Evolutionary conservation across 2,797 vertebrate genomes (phyloP), one percentile per base, ranked within the genome.

Genomic region (Caiman crocodilus): DNA sequence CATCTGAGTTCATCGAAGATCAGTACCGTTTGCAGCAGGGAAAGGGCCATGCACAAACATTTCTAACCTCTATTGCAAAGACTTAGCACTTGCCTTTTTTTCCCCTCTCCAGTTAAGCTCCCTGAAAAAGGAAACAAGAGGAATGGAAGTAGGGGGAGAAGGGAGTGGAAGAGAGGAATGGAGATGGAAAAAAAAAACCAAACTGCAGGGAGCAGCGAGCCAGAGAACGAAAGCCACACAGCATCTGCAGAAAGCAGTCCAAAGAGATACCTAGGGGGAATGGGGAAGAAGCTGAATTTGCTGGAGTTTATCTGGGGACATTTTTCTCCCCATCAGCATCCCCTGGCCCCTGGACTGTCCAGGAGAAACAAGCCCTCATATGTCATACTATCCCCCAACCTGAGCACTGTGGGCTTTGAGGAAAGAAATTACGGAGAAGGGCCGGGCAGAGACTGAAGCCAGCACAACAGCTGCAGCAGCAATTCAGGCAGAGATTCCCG

Each of bases 1-100:
- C 59, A 59, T 20, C 95, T 91, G 81, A 89, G 93, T 94, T 94
- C 85, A 93, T 79, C 79, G 50, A 81, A 77, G 82, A 88, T 80
- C 14, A 85, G 21, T 81, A 61, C 75, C 89, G 87, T 94, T 91
- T 94, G 76, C 87, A 85, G 79, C 16, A 50, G 26, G 25, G 59
- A 93, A 94, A 95, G 60, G 76, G 80, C 73, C 4, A 90, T 60
- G 26, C 28, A 67, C 20, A 88, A 87, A 84, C 82, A 92, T 93
- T 94, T 85, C 86, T 94, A 87, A 92, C 75, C 32, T 75, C 80
- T 89, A 64, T 28, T 25, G 57, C 73, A 87, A 81, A 84, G 95
- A 84, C 18, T 80, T 88, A 89, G 23, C 23, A 59, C 82, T 74
- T 90, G 56, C 15, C 59, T 94, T 96, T 78, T 93, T 81, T 50